Conservation (phyloP, 92 coral and sea anemone species). For the Actinostola sp. region DNA sequence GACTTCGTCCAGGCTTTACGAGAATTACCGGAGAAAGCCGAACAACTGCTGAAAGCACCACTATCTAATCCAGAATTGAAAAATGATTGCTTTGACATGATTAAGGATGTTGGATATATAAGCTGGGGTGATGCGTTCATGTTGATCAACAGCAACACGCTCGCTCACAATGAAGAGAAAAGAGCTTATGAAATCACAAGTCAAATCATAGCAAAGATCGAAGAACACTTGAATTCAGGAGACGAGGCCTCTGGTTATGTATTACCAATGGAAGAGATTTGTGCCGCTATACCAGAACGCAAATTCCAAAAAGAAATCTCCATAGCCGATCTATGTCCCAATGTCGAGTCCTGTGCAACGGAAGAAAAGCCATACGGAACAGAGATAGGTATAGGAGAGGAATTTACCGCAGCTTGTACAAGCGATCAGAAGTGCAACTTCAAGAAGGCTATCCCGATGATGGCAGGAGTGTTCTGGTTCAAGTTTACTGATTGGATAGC, state of each 20-base stretch:
- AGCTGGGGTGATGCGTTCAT: neutral
- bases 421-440: constrained; percentile 38
- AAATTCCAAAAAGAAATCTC: neutral
- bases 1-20: neutral
- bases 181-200: neutral
- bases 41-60: neutral
- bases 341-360: neutral
- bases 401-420: constrained; percentile 37
- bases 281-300: neutral
- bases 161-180: neutral
- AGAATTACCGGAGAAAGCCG: neutral
- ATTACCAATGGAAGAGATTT: neutral
- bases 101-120: neutral
- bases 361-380: neutral
- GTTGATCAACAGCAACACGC: neutral
- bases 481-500: constrained; percentile 35
- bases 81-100: constrained; percentile 5
- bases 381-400: neutral
- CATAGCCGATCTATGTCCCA: neutral
- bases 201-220: neutral
- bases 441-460: constrained; percentile 41
- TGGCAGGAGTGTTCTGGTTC: constrained; percentile 50
- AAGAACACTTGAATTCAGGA: neutral
- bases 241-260: neutral
- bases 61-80: neutral